A percentile compares a stretch with the other conserved stretches of the same genome.
Evolutionary conservation across 2,113 vertebrate genomes (phyloP).

Genomic region (Myiozetetes cayanensis): DNA sequence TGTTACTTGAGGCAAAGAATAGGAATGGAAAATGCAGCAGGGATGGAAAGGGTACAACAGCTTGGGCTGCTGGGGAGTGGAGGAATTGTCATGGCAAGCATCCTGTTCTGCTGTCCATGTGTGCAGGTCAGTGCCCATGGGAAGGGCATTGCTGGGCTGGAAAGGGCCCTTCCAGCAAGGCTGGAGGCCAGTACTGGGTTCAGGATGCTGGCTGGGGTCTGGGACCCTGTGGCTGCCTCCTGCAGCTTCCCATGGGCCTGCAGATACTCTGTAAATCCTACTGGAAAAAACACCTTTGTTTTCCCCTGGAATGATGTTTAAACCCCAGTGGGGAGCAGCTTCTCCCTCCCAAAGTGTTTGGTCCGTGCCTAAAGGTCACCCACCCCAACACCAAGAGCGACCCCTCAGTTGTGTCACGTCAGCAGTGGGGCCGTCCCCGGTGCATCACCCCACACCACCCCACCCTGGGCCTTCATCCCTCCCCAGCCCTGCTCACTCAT

Average conservation of each 20-base stretch:
- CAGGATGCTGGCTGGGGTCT: neutral
- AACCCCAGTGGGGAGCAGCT: neutral
- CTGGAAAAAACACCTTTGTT: neutral
- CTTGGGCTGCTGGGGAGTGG: neutral
- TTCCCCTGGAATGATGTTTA: neutral
- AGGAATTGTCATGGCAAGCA: fast-evolving
- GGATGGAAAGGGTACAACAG: neutral
- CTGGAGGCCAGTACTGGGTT: neutral
- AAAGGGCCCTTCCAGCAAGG: neutral
- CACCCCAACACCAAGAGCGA: fast-evolving
- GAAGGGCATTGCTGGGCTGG: neutral
- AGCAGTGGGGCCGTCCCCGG: too few species aligned
- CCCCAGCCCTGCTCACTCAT: fast-evolving
- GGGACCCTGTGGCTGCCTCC: neutral
- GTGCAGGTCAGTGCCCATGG: too few species aligned
- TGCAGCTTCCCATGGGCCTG: neutral
- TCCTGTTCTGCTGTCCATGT: neutral
- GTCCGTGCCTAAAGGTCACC: neutral
- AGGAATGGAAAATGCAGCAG: neutral
- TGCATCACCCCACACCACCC: neutral
- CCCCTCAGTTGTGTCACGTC: neutral
- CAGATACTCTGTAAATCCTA: neutral
- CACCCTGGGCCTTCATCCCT: neutral
- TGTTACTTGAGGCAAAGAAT: neutral
- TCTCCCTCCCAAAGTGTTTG: neutral